phyloP scores from a whole-genome alignment of 2,113 vertebrate genomes.

The Acrocephalus kingi region DNA sequence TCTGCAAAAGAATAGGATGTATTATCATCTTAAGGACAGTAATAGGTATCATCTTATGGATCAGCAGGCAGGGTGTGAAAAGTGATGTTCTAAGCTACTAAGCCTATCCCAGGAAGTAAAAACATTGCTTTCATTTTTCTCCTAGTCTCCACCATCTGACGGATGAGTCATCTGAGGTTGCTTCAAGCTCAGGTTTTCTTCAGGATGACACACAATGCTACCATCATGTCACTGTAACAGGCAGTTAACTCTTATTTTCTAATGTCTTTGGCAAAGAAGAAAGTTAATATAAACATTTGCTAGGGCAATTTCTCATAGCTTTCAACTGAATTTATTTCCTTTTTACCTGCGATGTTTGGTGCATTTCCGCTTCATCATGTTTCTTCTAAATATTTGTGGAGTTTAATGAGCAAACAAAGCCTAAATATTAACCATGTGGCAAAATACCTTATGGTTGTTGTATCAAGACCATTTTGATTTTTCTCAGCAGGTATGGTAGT shows the following conservation, averaged over 20 bases:
- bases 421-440: neutral
- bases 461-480: neutral
- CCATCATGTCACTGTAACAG: constrained; percentile 69
- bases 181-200: constrained; percentile 71
- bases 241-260: constrained; percentile 62
- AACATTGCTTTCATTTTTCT: constrained; percentile 69
- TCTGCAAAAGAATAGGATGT: constrained; percentile 57
- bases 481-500: neutral
- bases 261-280: constrained; percentile 54
- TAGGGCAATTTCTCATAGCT: constrained; percentile 19
- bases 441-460: neutral
- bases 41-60: constrained; percentile 55
- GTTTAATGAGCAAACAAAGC: neutral
- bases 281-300: constrained; percentile 29
- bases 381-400: constrained; percentile 23
- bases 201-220: constrained; percentile 68
- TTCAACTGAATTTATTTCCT: constrained; percentile 21
- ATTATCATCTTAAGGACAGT: constrained; percentile 62
- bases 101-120: constrained; percentile 55
- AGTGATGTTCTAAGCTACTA: constrained; percentile 59
- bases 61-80: constrained; percentile 63
- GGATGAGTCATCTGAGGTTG: constrained; percentile 71
- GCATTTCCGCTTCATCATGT: neutral
- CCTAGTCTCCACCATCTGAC: constrained; percentile 69
- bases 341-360: neutral